These are phyloP conservation scores for roundworm (Caenorhabditis elegans) DNA, from an alignment of 1,140 invertebrate species.

Conservation along the genomic window DNA sequence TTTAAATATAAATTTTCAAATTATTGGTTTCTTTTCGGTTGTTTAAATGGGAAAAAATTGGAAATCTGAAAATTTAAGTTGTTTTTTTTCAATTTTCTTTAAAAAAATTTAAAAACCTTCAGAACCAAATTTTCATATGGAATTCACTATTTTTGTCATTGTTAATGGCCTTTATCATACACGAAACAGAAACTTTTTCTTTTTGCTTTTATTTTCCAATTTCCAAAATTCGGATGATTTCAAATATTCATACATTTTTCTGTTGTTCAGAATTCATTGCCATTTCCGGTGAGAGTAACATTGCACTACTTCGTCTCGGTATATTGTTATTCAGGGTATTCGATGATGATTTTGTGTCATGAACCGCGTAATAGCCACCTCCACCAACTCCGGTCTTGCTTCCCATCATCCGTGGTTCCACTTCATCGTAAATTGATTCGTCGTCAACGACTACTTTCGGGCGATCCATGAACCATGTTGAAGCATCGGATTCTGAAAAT, in stretches of 20 bases:
- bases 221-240: no score
- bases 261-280: background rate
- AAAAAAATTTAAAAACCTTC: no score
- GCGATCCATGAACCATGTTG: slow-evolving; percentile 17
- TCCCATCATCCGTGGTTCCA: background rate
- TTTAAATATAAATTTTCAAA: background rate
- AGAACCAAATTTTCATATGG: no score
- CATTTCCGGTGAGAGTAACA: slow-evolving; percentile 7
- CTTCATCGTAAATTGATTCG: slow-evolving; percentile 13
- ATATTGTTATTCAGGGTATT: background rate
- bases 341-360: background rate
- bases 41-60: no score
- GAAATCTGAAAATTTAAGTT: no score
- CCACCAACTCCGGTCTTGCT: background rate
- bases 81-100: no score
- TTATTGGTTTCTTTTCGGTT: no score
- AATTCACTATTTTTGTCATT: no score
- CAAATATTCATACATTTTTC: background rate
- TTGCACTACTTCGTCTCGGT: background rate
- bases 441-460: background rate
- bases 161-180: no score
- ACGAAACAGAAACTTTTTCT: no score
- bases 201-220: no score
- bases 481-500: background rate
- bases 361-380: background rate